These are phyloP conservation scores for Trochalopteron elliotii DNA, from an alignment of 2,113 vertebrate genomes.

Conservation along the genomic window DNA sequence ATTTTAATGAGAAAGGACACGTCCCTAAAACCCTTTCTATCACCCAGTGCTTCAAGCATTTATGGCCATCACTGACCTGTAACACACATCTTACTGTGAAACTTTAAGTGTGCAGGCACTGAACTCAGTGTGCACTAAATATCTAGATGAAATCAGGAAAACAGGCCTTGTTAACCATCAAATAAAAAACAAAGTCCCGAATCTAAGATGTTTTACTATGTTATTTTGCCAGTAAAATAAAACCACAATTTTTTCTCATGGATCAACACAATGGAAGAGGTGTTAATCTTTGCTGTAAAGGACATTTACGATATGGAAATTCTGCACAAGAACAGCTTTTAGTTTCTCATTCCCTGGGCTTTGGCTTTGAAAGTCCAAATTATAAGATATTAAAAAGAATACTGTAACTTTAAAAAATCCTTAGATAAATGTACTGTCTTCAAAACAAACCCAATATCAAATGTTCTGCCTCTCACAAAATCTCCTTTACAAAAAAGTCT, in stretches of 20 bases:
- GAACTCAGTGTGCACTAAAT: background rate
- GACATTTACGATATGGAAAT: background rate
- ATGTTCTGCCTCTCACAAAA: background rate
- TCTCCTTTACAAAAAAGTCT: background rate
- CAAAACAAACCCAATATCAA: background rate
- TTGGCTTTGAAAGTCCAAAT: background rate
- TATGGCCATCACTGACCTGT: background rate
- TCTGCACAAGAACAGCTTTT: background rate
- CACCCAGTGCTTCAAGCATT: background rate
- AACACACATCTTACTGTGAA: background rate
- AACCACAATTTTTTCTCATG: background rate
- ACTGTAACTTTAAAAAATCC: background rate
- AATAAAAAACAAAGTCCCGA: background rate
- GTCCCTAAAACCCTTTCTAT: background rate
- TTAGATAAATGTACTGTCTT: background rate
- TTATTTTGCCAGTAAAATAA: background rate
- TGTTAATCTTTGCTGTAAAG: background rate
- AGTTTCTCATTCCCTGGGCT: background rate
- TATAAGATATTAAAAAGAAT: background rate
- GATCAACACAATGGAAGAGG: background rate
- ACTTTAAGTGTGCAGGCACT: background rate
- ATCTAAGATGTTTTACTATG: background rate
- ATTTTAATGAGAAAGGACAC: background rate
- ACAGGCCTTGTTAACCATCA: background rate
- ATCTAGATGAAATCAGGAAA: background rate